A percentile compares a stretch with the other conserved stretches of the same genome.
These are phyloP conservation scores for Benitochromis conjunctus DNA, from an alignment of 2,113 vertebrate species.

Conservation along the genomic window DNA sequence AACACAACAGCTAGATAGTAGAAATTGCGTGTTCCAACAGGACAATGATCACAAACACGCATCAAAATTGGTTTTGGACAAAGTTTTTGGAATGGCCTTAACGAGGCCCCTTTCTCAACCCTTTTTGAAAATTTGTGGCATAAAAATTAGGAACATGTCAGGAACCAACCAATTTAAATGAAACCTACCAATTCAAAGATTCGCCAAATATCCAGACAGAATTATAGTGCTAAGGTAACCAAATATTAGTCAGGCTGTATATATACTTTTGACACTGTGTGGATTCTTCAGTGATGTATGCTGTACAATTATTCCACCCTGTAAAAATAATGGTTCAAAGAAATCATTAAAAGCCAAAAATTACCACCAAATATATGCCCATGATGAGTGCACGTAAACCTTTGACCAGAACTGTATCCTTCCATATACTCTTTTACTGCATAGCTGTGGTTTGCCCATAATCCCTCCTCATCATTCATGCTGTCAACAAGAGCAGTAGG, in stretches of 20 bases:
- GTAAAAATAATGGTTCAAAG: neutral
- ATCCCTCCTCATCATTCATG: neutral
- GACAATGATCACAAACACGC: neutral
- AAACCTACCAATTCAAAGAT: neutral
- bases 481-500: neutral
- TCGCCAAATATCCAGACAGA: neutral
- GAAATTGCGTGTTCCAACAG: too few species aligned
- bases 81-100: neutral
- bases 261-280: neutral
- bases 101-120: neutral
- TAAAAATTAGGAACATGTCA: neutral
- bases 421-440: neutral
- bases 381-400: neutral
- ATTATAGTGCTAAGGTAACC: neutral
- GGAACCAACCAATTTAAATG: neutral
- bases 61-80: neutral
- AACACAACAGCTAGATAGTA: neutral
- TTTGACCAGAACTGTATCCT: neutral
- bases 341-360: neutral
- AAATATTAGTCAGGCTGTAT: neutral
- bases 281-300: neutral
- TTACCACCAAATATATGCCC: neutral
- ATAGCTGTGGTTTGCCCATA: conserved; percentile 28
- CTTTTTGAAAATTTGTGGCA: neutral
- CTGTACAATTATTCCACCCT: neutral